Conservation (phyloP, 2,797 vertebrate species). For the Gephyroberyx darwinii region DNA sequence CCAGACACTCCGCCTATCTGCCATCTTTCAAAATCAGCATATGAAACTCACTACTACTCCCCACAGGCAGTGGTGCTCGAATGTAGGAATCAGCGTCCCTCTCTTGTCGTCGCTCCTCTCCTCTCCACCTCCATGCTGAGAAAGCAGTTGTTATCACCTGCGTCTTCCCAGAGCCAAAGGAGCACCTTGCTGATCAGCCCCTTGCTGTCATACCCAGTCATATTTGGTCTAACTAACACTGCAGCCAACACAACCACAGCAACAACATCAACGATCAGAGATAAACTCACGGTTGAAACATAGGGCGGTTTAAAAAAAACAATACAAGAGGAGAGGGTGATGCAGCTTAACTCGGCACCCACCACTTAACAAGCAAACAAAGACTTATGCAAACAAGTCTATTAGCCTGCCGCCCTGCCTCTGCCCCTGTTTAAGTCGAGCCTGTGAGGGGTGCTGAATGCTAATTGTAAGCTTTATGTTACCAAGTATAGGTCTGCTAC, state of each 20-base stretch:
- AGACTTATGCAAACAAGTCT: slow-evolving; percentile 61
- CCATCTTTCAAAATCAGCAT: slow-evolving; percentile 46
- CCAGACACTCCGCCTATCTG: slow-evolving; percentile 33
- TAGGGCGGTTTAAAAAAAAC: background rate
- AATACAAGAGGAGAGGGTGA: slow-evolving; percentile 9
- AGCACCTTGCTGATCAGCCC: slow-evolving; percentile 52
- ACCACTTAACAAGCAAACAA: slow-evolving; percentile 56
- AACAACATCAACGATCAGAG: slow-evolving; percentile 15
- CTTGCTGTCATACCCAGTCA: slow-evolving; percentile 29
- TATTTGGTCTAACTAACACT: slow-evolving; percentile 31
- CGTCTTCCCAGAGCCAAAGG: slow-evolving; percentile 38
- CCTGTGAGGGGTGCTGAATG: slow-evolving; percentile 41
- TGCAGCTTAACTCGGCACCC: slow-evolving; percentile 32
- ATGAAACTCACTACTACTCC: slow-evolving; percentile 30
- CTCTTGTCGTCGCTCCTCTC: slow-evolving; percentile 7
- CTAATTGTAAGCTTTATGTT: slow-evolving; percentile 45
- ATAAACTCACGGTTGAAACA: slow-evolving; percentile 25
- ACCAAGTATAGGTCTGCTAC: slow-evolving; percentile 14
- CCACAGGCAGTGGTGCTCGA: slow-evolving; percentile 29
- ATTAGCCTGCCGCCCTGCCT: slow-evolving; percentile 61
- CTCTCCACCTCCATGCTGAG: slow-evolving; percentile 23
- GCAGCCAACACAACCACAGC: slow-evolving; percentile 4
- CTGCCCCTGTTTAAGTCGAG: slow-evolving; percentile 55
- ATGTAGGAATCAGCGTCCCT: slow-evolving; percentile 21
- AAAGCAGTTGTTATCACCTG: slow-evolving; percentile 42